These are phyloP conservation scores for Cnemophilus loriae DNA, from an alignment of 2,113 vertebrate species.

Conservation along the genomic window DNA sequence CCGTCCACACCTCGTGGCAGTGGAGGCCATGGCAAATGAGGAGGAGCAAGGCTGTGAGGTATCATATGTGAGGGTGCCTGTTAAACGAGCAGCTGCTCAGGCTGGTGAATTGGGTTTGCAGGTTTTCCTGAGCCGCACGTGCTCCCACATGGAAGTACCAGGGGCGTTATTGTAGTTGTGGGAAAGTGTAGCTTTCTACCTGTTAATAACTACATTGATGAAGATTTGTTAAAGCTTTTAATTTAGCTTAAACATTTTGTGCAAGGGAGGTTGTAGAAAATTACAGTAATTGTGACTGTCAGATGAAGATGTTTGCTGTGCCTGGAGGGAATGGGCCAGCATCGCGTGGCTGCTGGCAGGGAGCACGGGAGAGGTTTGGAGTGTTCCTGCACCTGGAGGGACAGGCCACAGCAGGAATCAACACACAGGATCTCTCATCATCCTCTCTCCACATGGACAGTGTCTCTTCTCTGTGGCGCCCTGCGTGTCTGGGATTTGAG, in stretches of 20 bases:
- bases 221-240: slow-evolving; percentile 49
- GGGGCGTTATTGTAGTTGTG: background rate
- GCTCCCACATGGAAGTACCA: background rate
- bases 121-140: background rate
- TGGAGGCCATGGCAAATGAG: fast-evolving
- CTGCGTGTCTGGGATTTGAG: background rate
- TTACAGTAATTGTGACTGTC: slow-evolving; percentile 50
- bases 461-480: fast-evolving
- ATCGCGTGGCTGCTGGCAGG: background rate
- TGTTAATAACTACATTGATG: slow-evolving; percentile 25
- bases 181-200: slow-evolving; percentile 43
- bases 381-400: background rate
- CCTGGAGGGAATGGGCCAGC: background rate
- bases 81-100: background rate
- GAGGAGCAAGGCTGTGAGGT: background rate
- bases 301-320: background rate
- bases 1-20: fast-evolving
- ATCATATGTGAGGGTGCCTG: fast-evolving
- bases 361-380: background rate
- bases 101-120: background rate
- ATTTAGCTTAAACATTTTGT: slow-evolving; percentile 50
- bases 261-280: slow-evolving; percentile 18
- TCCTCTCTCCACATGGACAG: background rate
- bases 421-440: background rate
- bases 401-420: background rate